Evolutionary conservation across 1,140 invertebrate species (phyloP).

Genomic region (Leptoteleia sp.): DNA sequence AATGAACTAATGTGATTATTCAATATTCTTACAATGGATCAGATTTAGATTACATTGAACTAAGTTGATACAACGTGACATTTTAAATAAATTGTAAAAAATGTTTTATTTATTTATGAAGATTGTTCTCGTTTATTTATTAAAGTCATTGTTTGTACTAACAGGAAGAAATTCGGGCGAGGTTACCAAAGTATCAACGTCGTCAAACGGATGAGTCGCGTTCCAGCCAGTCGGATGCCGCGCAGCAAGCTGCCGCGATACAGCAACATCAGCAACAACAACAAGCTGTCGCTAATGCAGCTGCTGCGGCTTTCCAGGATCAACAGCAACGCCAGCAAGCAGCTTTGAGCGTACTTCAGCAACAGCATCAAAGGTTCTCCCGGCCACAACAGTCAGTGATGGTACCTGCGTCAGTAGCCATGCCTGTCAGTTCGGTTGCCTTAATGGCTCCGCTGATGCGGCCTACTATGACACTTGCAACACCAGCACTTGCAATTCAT

Average conservation of each 20-base stretch:
- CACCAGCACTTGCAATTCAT: conserved; percentile 84
- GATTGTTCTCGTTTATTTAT: too few relatives aligned
- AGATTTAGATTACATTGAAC: too few relatives aligned
- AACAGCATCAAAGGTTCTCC: conserved; percentile 75
- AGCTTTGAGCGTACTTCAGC: conserved; percentile 74
- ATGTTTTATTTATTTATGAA: too few relatives aligned
- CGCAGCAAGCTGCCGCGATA: conserved; percentile 79
- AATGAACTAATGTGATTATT: too few relatives aligned
- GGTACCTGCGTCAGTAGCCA: conserved; percentile 79
- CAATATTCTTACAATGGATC: too few relatives aligned
- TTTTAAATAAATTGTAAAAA: too few relatives aligned
- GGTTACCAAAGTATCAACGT: conserved; percentile 87
- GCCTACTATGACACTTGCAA: conserved; percentile 84
- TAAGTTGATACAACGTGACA: too few relatives aligned
- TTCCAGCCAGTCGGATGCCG: conserved; percentile 81
- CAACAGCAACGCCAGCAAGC: conserved; percentile 80
- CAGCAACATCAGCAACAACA: conserved; percentile 75
- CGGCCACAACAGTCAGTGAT: conserved; percentile 76
- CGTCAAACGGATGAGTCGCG: conserved; percentile 80
- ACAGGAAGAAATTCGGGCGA: conserved; percentile 93
- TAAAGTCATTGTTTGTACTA: too few relatives aligned
- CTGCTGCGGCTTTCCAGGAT: conserved; percentile 77
- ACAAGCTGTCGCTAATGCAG: conserved; percentile 69
- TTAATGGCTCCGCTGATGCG: conserved; percentile 84
- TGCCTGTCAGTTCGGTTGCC: conserved; percentile 82